Base-by-base conservation (phyloP, 2,888 invertebrate genomes). In the Gerris lacustris region DNA sequence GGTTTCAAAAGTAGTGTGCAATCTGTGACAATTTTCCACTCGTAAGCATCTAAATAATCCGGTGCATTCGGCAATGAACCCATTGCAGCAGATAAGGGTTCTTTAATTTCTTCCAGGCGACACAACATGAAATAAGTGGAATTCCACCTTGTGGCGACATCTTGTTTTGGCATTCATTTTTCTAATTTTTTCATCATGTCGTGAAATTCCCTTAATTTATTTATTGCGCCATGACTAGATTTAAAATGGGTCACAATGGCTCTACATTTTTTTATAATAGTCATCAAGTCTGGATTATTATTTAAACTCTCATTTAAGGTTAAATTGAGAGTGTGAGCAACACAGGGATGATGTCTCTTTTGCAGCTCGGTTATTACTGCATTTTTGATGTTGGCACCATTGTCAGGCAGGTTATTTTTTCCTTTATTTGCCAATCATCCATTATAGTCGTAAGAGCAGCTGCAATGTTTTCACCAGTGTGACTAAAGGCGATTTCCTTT, bases 321-420 rank as follows among this genome's bases (percentile, higher is more conserved):
- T 55, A 55, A 55, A 55, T 55, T 55, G 9, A 55, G 55, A 15
- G 15, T 15, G 15, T 11, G 55, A 11, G 55, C 55, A 11, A 15
- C 55, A 15, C 55, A 11, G 9, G 55, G 55, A 15, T 11, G 55
- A 55, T 55, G 55, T 55, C 11, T 9, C 9, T 11, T 9, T 11
- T 55, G 9, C 2, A 55, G 55, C n/a, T n/a, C n/a, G 55, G 15
- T 55, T 11, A 5, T 2, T 31, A 78, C 74, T 6, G 77, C 76
- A 44, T 74, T 74, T 76, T 77, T 77, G 5, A 78, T 74, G 67
- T 77, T 77, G 0, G 76, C 73, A n/a, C 75, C 76, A 69, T 77
- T 77, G 71, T 78, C 76, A 6, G 75, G 74, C 44, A 78, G 76
- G 31, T 77, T 72, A 4, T 18, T 77, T 73, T 76, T 77, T 78